A percentile compares a stretch with the other conserved stretches of the same genome.
phyloP scores from a whole-genome alignment of 2,797 vertebrate genomes.

The Channallabes apus region DNA sequence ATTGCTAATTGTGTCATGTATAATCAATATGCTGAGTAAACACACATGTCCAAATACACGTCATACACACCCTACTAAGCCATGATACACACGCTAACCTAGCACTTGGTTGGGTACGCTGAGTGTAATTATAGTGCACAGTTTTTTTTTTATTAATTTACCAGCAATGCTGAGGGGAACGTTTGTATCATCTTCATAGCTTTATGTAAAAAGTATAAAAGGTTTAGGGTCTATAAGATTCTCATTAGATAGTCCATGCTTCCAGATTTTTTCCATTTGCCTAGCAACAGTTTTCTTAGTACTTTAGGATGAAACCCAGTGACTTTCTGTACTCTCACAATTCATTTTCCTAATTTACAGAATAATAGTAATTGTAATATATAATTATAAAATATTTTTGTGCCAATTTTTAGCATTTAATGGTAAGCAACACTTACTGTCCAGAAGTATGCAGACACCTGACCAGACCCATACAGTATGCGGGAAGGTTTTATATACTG shows the following conservation, averaged over 20 bases:
- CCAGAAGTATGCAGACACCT: not conserved
- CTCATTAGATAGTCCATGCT: not conserved
- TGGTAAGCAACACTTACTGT: no score
- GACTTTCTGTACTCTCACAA: not conserved
- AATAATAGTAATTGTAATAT: not conserved
- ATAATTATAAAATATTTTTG: not conserved
- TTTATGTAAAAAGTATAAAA: not conserved
- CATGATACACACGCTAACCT: not conserved
- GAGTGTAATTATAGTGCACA: not conserved
- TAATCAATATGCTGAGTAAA: slow-evolving; percentile 1
- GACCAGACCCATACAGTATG: not conserved
- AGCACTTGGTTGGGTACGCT: not conserved
- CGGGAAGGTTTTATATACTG: no score
- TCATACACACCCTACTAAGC: not conserved
- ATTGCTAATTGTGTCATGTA: slow-evolving; percentile 3
- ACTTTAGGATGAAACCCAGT: not conserved
- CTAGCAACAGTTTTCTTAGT: not conserved
- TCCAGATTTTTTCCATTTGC: not conserved
- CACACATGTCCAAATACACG: not conserved
- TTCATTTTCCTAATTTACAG: not conserved
- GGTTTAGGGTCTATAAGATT: no score
- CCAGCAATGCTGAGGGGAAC: not conserved
- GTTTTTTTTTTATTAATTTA: not conserved
- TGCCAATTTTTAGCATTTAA: not conserved
- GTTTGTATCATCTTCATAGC: not conserved